Evolutionary conservation across 2,888 invertebrate species (phyloP), one percentile per base, ranked within the genome.

Genomic region (Agrypnus murinus): DNA sequence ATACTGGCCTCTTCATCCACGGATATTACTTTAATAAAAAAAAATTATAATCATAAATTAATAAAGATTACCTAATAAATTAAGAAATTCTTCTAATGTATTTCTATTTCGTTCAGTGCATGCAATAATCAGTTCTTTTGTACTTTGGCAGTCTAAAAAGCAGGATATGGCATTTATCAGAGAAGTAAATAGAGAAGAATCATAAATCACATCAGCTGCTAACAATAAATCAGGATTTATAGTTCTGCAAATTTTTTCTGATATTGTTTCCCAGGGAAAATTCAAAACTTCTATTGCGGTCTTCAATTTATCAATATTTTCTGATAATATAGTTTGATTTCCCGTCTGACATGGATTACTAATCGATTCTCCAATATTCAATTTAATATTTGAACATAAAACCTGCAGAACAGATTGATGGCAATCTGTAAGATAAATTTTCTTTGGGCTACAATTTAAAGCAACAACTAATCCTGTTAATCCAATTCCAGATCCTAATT

Each of bases 401-500:
- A 89, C 86, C 34, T 88, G 85, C 14, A 95, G 82, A 19, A 95
- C 94, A 57, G 87, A 86, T 0, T 84, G 79, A 80, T 94, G 94
- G 78, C 91, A 92, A 82, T 95, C 95, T 12, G 91, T 91, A 58
- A 95, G 87, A 62, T 88, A 85, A 50, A 92, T 86, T 55, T 87
- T 84, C 62, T 86, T 84, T 0, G 90, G 88, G 31, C 83, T 72
- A 79, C 92, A 92, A 55, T 85, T 81, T 65, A 88, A 88, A 31
- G 89, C 86, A 38, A 92, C 83, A 2, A 89, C 86, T 38, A 94
- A 86, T 14, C 94, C 93, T 38, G 92, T 89, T 62, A 95, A 87
- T 0, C 95, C 95, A 14, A 92, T 88, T 25, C 95, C 95, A 9
- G 93, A 91, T 53, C 95, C 95, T 3, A 95, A 85, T 86, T 95